phyloP scores from a whole-genome alignment of 2,888 invertebrate genomes.

The Tiliacea citrago region DNA sequence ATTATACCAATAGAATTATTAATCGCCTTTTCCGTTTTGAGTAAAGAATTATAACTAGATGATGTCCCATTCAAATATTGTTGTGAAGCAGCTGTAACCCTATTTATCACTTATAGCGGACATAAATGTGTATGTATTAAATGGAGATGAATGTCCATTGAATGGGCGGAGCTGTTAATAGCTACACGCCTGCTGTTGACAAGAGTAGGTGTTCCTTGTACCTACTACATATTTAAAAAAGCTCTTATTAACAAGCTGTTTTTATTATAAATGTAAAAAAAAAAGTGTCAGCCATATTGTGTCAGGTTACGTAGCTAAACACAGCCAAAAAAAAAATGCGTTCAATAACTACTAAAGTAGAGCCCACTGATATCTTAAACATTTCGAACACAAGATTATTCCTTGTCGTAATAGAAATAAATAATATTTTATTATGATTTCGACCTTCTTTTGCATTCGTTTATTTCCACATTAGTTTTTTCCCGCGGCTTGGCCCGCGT shows the following conservation, averaged over 20 bases:
- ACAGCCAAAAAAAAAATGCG: neutral
- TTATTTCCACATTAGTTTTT: neutral
- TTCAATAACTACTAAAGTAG: neutral
- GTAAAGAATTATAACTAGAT: neutral
- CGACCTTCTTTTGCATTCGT: neutral
- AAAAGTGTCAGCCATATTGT: neutral
- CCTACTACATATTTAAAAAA: constrained; percentile 12
- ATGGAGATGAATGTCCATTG: constrained; percentile 40
- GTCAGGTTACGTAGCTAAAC: neutral
- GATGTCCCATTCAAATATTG: neutral
- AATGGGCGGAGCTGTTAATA: constrained; percentile 59
- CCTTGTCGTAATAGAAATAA: neutral
- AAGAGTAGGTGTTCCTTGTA: constrained; percentile 14
- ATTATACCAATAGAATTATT: neutral
- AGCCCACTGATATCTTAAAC: neutral
- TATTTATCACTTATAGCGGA: neutral
- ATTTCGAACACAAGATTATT: neutral
- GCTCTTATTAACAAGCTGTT: neutral
- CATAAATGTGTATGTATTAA: constrained; percentile 1
- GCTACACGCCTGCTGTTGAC: constrained; percentile 54
- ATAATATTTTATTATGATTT: neutral
- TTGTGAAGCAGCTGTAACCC: neutral
- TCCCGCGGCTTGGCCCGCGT: too few species aligned
- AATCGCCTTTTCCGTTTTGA: neutral
- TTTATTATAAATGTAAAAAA: neutral